Evolutionary conservation across 2,888 invertebrate species (phyloP), one percentile per base, ranked within the genome.

Genomic region (Melikaiella ostensackeni): DNA sequence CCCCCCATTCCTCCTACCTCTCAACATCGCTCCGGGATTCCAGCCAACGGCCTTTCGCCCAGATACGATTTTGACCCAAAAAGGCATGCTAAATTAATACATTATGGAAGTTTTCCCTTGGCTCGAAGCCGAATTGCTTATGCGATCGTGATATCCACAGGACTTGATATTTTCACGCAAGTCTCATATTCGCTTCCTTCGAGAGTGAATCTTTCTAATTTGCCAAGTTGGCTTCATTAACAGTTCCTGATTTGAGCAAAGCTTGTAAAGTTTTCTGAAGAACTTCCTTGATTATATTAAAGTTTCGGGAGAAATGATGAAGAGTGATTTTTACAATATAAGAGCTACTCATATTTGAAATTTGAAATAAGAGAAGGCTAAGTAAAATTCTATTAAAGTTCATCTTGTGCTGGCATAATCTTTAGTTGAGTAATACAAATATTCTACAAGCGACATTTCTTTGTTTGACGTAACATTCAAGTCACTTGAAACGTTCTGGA

Each of bases 21-120:
- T 16, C 42, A 13, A 13, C 16, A 11, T 4, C 63, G 73, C 19
- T 78, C 61, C 77, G 87, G 88, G 88, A 89, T 85, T 77, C 79
- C 80, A 86, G 89, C 89, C 89, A 90, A 80, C 79, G 74, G 78
- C 76, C 83, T 84, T 82, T 81, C 84, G 83, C 80, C 85, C 83
- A 84, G 84, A 88, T 88, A 87, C 86, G 83, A 83, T 86, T 82
- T 84, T 89, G 90, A 89, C 89, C 89, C 87, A 89, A 91, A 90
- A 91, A 90, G 87, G 84, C 85, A 87, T 85, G 87, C 88, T 88
- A 89, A 90, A 90, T 90, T 90, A 90, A 90, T 90, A 89, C 89
- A 89, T 90, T 88, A 88, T 86, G 81, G 82, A 84, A 86, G 83
- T 85, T 84, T 86, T 85, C 78, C 83, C 81, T 88, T 90, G 90